Evolutionary conservation across 2,888 invertebrate genomes (phyloP).

Genomic region (Plutella xylostella): DNA sequence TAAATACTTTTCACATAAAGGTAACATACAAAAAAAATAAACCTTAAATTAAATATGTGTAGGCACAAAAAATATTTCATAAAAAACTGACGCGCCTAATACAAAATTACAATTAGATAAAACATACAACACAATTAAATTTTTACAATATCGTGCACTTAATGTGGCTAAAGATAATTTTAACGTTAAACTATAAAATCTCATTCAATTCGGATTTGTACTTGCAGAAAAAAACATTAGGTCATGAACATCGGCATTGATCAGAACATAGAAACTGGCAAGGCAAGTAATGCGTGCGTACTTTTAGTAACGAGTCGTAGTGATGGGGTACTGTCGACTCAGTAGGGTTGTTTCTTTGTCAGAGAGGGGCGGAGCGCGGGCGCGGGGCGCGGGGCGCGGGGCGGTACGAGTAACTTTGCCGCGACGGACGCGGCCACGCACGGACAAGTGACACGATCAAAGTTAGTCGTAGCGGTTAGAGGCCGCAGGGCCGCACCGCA

Average conservation of each 20-base stretch:
- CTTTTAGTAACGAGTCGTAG: slow-evolving; percentile 35
- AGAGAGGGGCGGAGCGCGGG: slow-evolving; percentile 43
- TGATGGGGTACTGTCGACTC: not conserved
- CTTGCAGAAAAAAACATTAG: slow-evolving; percentile 59
- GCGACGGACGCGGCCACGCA: not conserved
- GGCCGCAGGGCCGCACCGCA: slow-evolving; percentile 44
- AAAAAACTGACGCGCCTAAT: slow-evolving; percentile 62
- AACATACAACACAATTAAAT: slow-evolving; percentile 65
- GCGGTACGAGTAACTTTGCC: slow-evolving; percentile 37
- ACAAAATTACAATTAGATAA: slow-evolving; percentile 63
- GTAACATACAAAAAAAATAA: slow-evolving; percentile 64
- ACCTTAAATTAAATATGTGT: slow-evolving; percentile 58
- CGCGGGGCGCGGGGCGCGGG: slow-evolving; percentile 23
- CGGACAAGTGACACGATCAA: too few relatives aligned
- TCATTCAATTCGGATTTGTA: slow-evolving; percentile 69
- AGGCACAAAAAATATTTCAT: slow-evolving; percentile 53
- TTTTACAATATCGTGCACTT: slow-evolving; percentile 67
- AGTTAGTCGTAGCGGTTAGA: slow-evolving; percentile 61
- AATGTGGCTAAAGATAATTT: slow-evolving; percentile 64
- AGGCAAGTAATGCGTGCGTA: slow-evolving; percentile 65
- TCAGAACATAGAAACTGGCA: slow-evolving; percentile 68
- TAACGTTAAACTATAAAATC: slow-evolving; percentile 65
- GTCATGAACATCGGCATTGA: slow-evolving; percentile 58
- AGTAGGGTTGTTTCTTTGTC: slow-evolving; percentile 52
- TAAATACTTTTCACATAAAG: slow-evolving; percentile 64